Percentiles rank a stretch among this genome's conserved stretches.
Evolutionary conservation across 1,140 invertebrate genomes (phyloP).

Genomic region (Leguminivora glycinivorella): DNA sequence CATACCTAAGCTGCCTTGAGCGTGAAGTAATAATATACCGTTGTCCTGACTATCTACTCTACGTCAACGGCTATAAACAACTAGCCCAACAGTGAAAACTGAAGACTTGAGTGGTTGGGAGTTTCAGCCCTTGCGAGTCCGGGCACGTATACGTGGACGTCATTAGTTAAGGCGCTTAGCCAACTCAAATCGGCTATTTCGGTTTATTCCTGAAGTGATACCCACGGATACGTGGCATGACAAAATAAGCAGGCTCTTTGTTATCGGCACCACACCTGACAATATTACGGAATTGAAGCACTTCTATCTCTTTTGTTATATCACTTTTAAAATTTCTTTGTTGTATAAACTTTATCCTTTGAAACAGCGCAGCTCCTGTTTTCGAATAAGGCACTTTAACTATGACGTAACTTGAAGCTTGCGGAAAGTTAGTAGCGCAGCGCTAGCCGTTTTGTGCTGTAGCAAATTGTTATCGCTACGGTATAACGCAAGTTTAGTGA

Average conservation of each 20-base stretch:
- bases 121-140: constrained; percentile 28
- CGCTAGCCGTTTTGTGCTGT: constrained; percentile 1
- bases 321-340: constrained; percentile 11
- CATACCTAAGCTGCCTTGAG: background rate
- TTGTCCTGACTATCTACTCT: background rate
- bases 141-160: constrained; percentile 34
- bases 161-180: constrained; percentile 37
- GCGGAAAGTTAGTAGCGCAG: constrained; percentile 20
- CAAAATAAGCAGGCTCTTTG: constrained; percentile 19
- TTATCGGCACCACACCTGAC: constrained; percentile 10
- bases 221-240: constrained; percentile 15
- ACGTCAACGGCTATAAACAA: constrained; percentile 22
- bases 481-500: background rate
- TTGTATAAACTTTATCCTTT: background rate
- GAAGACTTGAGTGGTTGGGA: constrained; percentile 14
- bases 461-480: constrained; percentile 17
- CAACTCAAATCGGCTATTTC: constrained; percentile 25
- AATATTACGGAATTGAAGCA: constrained; percentile 1
- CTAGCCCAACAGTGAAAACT: background rate
- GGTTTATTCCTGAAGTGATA: constrained; percentile 22
- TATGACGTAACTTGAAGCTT: constrained; percentile 27
- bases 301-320: background rate
- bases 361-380: background rate
- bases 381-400: constrained; percentile 24
- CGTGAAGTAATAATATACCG: background rate